Evolutionary conservation across 2,113 vertebrate species (phyloP).

Genomic region (Balaeniceps rex): DNA sequence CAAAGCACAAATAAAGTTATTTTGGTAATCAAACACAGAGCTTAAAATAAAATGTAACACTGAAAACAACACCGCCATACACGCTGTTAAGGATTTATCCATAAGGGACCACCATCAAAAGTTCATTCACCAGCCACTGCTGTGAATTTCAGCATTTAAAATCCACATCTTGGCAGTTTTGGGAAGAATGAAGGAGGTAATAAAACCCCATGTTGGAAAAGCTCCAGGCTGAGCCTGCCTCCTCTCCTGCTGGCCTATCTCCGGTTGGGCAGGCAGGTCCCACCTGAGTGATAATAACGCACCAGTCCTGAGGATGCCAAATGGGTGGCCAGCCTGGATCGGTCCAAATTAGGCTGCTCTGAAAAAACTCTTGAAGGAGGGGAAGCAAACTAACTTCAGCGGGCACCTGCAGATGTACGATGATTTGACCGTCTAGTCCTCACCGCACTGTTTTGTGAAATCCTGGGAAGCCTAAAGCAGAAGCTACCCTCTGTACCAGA

Average conservation of each 20-base stretch:
- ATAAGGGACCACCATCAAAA: neutral
- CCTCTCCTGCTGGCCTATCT: neutral
- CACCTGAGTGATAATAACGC: neutral
- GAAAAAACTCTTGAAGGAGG: neutral
- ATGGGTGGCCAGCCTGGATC: neutral
- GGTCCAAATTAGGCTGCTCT: neutral
- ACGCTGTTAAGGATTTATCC: neutral
- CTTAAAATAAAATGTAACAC: neutral
- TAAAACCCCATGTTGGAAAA: neutral
- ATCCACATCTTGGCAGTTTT: neutral
- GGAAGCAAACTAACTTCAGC: neutral
- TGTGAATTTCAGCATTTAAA: neutral
- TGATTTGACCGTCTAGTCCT: neutral
- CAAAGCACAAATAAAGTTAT: neutral
- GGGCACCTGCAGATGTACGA: rapidly evolving
- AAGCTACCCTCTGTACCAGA: neutral
- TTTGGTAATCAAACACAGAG: neutral
- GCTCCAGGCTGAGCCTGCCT: neutral
- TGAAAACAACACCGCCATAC: neutral
- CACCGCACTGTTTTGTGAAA: neutral
- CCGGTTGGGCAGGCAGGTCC: neutral
- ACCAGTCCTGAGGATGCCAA: neutral
- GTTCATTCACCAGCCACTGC: neutral
- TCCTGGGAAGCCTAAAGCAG: neutral
- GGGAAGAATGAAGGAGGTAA: neutral